Conservation (phyloP, 2,113 vertebrate genomes). For the Hemiprocne comata region DNA sequence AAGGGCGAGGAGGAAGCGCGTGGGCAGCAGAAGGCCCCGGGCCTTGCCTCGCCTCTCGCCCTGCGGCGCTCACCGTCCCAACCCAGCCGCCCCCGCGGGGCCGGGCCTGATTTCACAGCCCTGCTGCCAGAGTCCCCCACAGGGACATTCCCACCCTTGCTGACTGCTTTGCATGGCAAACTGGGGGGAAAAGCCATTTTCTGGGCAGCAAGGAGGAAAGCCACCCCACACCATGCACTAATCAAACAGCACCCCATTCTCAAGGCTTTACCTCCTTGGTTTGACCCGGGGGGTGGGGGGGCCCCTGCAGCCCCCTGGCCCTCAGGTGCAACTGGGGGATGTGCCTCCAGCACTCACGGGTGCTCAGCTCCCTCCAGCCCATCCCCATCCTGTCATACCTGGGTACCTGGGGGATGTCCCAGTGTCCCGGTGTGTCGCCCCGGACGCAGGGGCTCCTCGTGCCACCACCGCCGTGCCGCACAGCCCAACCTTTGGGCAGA, state of each 20-base stretch:
- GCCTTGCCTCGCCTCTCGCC: neutral
- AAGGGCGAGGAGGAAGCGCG: neutral
- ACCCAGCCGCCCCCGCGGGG: neutral
- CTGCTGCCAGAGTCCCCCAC: rapidly evolving
- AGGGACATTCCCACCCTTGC: neutral
- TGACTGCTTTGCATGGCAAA: rapidly evolving
- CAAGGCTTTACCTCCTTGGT: rapidly evolving
- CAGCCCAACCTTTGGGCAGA: neutral
- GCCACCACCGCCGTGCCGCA: rapidly evolving
- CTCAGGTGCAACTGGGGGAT: rapidly evolving
- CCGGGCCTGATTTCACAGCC: neutral
- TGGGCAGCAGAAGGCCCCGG: neutral
- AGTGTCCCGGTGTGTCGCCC: neutral
- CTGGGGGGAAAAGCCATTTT: rapidly evolving
- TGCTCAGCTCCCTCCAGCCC: neutral
- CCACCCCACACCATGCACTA: rapidly evolving
- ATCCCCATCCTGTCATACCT: rapidly evolving
- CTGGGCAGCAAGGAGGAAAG: neutral
- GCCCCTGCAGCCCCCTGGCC: neutral
- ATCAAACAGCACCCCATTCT: neutral
- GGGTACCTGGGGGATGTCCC: conserved; percentile 17
- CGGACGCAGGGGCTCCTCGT: neutral
- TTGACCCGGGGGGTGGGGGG: neutral
- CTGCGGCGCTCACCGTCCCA: neutral
- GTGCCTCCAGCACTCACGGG: neutral